phyloP scores from a whole-genome alignment of 2,888 invertebrate species.

The Thereva nobilitata region DNA sequence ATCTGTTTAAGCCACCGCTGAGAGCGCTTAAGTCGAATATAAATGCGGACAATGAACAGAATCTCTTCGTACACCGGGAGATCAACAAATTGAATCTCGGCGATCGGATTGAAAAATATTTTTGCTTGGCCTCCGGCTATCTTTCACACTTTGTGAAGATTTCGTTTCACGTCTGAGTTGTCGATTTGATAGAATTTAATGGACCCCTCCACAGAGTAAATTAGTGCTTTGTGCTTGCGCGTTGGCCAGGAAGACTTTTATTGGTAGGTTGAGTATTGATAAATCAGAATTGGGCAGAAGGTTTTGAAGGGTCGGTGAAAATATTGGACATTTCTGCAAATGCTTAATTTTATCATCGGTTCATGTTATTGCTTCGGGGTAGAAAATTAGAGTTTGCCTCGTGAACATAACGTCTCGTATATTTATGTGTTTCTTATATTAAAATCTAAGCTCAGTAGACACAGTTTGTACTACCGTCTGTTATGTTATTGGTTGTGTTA shows the following conservation, averaged over 20 bases:
- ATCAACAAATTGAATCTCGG: constrained; percentile 18
- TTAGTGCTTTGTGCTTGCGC: constrained; percentile 23
- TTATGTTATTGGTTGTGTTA: too few relatives aligned
- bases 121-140: constrained; percentile 25
- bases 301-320: too few relatives aligned
- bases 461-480: too few relatives aligned
- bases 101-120: constrained; percentile 32
- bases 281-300: too few relatives aligned
- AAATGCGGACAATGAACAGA: too few relatives aligned
- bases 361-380: too few relatives aligned
- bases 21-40: constrained; percentile 19
- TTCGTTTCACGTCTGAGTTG: constrained; percentile 22
- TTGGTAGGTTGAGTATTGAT: background rate
- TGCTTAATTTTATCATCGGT: too few relatives aligned
- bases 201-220: background rate
- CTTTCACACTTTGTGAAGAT: constrained; percentile 21
- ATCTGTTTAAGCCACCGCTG: constrained; percentile 33
- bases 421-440: too few relatives aligned
- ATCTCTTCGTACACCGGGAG: background rate
- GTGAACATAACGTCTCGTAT: too few relatives aligned
- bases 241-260: constrained; percentile 32
- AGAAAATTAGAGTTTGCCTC: too few relatives aligned
- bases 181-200: constrained; percentile 16
- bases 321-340: too few relatives aligned
- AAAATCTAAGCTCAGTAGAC: too few relatives aligned